Evolutionary conservation across 2,113 vertebrate genomes (phyloP).

Genomic region (Chaetodon trifascialis): DNA sequence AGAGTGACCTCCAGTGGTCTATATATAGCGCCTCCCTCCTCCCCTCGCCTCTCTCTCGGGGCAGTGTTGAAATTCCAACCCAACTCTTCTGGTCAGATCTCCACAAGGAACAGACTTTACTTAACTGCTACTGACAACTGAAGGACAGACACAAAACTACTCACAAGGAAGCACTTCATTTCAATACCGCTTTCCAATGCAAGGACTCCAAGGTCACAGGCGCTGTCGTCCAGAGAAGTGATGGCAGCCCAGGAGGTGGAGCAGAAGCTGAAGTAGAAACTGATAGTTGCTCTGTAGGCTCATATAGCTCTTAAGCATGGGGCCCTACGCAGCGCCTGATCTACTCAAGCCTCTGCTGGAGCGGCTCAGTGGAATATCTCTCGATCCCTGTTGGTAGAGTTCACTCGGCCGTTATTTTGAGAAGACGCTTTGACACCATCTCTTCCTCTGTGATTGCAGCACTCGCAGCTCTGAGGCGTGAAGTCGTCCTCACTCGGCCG

Average conservation of each 20-base stretch:
- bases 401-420: slow-evolving; percentile 28
- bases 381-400: slow-evolving; percentile 19
- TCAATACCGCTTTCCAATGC: slow-evolving; percentile 31
- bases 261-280: slow-evolving; percentile 57
- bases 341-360: slow-evolving; percentile 39
- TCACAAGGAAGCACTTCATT: slow-evolving; percentile 39
- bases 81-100: slow-evolving; percentile 82
- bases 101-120: slow-evolving; percentile 73
- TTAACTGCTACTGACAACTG: slow-evolving; percentile 67
- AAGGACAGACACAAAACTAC: slow-evolving; percentile 38
- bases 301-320: slow-evolving; percentile 51
- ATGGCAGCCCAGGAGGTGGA: slow-evolving; percentile 33
- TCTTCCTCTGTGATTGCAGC: slow-evolving; percentile 38
- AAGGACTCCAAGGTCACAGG: slow-evolving; percentile 51
- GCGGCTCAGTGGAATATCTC: slow-evolving; percentile 44
- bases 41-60: slow-evolving; percentile 86
- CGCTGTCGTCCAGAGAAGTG: slow-evolving; percentile 19
- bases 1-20: slow-evolving; percentile 90
- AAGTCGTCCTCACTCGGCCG: slow-evolving; percentile 13
- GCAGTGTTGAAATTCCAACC: slow-evolving; percentile 92
- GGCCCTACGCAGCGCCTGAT: slow-evolving; percentile 33
- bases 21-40: slow-evolving; percentile 94
- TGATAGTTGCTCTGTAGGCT: slow-evolving; percentile 51
- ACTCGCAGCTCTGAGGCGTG: slow-evolving; percentile 2
- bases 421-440: slow-evolving; percentile 17